Evolutionary conservation across 2,113 vertebrate species (phyloP).

Genomic region (Gobiocypris rarus): DNA sequence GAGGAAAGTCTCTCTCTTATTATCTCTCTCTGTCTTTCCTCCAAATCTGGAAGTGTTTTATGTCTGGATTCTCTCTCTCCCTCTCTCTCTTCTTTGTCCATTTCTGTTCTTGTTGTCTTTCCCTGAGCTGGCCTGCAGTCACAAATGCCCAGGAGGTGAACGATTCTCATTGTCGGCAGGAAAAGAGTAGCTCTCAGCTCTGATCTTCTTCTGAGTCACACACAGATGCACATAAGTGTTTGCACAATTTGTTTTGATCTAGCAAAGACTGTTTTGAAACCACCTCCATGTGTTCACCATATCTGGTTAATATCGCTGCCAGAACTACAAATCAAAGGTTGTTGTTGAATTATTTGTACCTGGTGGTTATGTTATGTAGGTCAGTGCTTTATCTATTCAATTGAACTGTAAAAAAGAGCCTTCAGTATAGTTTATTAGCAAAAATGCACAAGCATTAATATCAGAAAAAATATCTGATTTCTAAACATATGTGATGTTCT

Average conservation of each 20-base stretch:
- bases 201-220: constrained; percentile 4
- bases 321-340: background rate
- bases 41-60: constrained; percentile 36
- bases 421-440: background rate
- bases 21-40: constrained; percentile 26
- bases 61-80: constrained; percentile 35
- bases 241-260: constrained; percentile 21
- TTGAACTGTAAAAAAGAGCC: background rate
- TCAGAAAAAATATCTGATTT: constrained; percentile 10
- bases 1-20: constrained; percentile 24
- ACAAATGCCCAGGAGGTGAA: background rate
- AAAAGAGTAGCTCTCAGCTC: constrained; percentile 2
- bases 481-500: background rate
- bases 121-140: background rate
- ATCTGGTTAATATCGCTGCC: background rate
- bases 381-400: background rate
- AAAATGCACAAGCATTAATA: background rate
- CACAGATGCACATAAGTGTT: constrained; percentile 13
- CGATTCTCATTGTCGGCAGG: constrained; percentile 6
- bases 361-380: background rate
- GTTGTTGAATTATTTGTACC: constrained; percentile 10
- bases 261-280: background rate
- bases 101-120: background rate
- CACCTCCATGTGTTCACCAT: constrained; percentile 16
- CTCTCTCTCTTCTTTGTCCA: background rate